Percentiles rank a stretch among this genome's conserved stretches.
phyloP scores from a whole-genome alignment of 1,140 invertebrate species.

The Drosophila albomicans region DNA sequence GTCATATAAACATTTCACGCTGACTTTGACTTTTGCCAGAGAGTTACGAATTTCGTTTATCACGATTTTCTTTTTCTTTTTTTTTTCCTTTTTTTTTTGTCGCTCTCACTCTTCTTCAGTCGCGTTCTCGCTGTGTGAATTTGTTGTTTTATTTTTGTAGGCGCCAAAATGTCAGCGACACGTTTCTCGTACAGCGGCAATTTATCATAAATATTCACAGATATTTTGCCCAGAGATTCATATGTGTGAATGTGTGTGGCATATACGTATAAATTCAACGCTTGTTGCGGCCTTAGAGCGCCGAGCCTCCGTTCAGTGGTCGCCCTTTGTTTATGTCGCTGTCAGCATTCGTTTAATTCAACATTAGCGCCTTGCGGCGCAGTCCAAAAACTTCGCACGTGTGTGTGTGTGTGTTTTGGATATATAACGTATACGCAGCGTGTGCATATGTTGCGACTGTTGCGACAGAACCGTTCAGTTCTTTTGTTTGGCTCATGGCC shows the following conservation, averaged over 20 bases:
- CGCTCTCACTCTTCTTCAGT: background rate
- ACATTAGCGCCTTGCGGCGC: constrained; percentile 77
- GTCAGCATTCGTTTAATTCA: constrained; percentile 80
- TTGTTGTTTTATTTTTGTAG: constrained; percentile 48
- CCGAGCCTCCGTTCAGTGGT: constrained; percentile 30
- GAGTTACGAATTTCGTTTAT: constrained; percentile 18
- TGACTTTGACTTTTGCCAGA: constrained; percentile 56
- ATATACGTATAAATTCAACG: constrained; percentile 58
- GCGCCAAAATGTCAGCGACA: constrained; percentile 79
- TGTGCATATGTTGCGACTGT: constrained; percentile 39
- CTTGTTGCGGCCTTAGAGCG: constrained; percentile 53
- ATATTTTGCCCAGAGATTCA: constrained; percentile 21
- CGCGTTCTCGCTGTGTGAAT: constrained; percentile 22
- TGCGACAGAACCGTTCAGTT: constrained; percentile 23
- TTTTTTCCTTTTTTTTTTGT: background rate
- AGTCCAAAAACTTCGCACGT: constrained; percentile 44
- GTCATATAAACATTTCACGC: constrained; percentile 68
- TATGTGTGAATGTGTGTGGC: constrained; percentile 28
- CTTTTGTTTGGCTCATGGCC: constrained; percentile 66
- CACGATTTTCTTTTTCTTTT: constrained; percentile 26
- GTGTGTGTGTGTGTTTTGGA: background rate
- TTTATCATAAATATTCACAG: constrained; percentile 79
- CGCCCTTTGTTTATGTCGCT: constrained; percentile 75
- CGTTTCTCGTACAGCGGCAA: constrained; percentile 67
- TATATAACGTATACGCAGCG: background rate